Percentiles rank a stretch among this genome's conserved stretches.
Conservation (phyloP, 2,888 invertebrate genomes). For the Pseudanteris insignis region DNA sequence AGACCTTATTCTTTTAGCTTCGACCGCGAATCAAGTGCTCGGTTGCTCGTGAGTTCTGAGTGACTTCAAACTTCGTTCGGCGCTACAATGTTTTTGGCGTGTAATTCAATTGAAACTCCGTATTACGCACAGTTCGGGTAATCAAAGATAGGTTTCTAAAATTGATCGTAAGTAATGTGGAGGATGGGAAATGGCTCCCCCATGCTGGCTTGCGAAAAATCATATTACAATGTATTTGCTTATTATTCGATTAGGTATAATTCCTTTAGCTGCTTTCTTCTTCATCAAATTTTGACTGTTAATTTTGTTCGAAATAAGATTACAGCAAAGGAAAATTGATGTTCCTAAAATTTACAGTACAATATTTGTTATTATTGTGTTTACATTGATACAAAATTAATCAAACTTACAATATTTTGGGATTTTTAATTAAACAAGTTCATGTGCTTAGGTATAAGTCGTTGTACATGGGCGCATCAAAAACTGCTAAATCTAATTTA, state of each 20-base stretch:
- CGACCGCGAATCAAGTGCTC: too few relatives aligned
- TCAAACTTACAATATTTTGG: too few relatives aligned
- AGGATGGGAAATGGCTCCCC: conserved; percentile 3
- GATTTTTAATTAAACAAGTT: too few relatives aligned
- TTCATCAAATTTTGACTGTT: conserved; percentile 6
- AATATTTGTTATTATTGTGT: too few relatives aligned
- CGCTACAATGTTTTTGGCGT: conserved; percentile 1
- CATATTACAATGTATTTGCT: conserved; percentile 4
- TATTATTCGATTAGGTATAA: conserved; percentile 17
- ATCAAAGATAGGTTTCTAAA: conserved; percentile 17
- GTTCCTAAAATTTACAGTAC: too few relatives aligned
- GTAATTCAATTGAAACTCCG: conserved; percentile 9
- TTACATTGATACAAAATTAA: too few relatives aligned
- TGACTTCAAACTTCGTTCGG: conserved; percentile 11
- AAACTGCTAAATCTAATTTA: too few relatives aligned
- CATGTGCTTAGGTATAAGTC: too few relatives aligned
- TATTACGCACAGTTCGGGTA: conserved; percentile 1
- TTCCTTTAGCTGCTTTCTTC: conserved; percentile 4
- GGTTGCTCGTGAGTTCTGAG: neutral
- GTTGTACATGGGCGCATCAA: too few relatives aligned
- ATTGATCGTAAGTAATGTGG: conserved; percentile 6
- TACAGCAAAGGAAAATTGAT: too few relatives aligned
- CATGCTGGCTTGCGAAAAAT: conserved; percentile 1
- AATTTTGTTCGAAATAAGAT: too few relatives aligned
- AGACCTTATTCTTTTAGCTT: too few relatives aligned